Base-by-base conservation (phyloP, 37 sponge, comb jelly and placozoan genomes). In the Beroe ovata region DNA sequence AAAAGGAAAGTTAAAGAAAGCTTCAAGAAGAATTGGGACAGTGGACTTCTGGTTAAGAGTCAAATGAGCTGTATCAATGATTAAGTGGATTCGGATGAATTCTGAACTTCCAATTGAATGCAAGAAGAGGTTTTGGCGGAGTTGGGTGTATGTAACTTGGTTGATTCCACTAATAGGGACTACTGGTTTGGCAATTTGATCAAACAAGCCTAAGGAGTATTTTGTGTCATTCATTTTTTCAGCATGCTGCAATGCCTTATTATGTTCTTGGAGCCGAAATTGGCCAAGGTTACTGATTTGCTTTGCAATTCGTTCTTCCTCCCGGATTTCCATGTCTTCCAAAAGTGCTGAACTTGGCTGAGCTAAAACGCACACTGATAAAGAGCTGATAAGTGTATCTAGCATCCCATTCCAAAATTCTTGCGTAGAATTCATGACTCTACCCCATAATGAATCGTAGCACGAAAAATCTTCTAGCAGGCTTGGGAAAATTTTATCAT, bases 331-430 rank as follows among this genome's bases (percentile, higher is more conserved):
- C 90, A 94, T 93, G 33, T 66, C 54, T 60, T 42, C 88, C 2
- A 93, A 92, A 47, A 93, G 64, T 59, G 91, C 92, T 25, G 88
- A 21, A 92, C 95, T 95, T 0, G 99, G 99, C n/a, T 88, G 60
- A 1, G 92, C 94, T 28, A 91, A 8, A 32, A 95, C 71, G 94
- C 93, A 40, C 41, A 42, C 39, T 4, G 33, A 19, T 32, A 42
- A 54, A n/a, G 42, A 42, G 1, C 11, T 29, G 11, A 42, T 41
- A n/a, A 77, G 47, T 23, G 16, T 16, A n/a, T 21, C 25, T 36
- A 77, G 41, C 8, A 42, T 18, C 1, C 25, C 2, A 21, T 4
- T 0, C 84, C 84, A 77, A 23, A 77, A 77, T 4, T 37, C 84
- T 36, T 42, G n/a, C 19, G 22, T 0, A 34, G 16, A 25, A 14